Base-by-base conservation (phyloP, 2,113 vertebrate species). In the Parus major region DNA sequence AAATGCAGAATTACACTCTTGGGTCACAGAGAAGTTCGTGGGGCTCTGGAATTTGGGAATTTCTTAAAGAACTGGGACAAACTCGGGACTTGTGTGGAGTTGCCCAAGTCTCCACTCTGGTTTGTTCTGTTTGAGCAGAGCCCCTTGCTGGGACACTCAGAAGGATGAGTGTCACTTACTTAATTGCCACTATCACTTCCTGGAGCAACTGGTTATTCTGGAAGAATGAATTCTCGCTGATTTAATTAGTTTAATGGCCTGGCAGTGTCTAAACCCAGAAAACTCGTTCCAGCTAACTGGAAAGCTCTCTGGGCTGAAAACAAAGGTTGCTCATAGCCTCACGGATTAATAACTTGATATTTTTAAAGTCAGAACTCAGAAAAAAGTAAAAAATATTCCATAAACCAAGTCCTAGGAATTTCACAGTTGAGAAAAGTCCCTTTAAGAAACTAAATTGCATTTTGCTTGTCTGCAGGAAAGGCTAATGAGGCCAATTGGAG, bases 211-310 rank as follows among this genome's bases (percentile, higher is more conserved):
- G 72, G 94, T 95, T 90, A 41, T 94, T 97, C 93, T 92, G 78
- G 96, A 90, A 90, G 90, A 92, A 87, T 75, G 82, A 83, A 78
- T 79, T 79, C 57, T 90, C 15, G 0, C 95, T 88, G 93, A 93
- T 92, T 94, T 84, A 78, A 96, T 97, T 93, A 96, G 80, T 47
- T 88, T 93, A 96, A 97, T 96, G 89, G 92, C 65, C 82, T 81
- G 83, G 83, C 95, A 95, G 87, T 89, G 64, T 86, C 76, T 94
- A 80, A 90, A 92, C 73, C 83, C 59, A 93, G 94, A 80, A 69
- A 92, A 79, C 66, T 91, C 36, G 6, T 80, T 92, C 50, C 69
- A 82, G 84, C 68, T 82, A 77, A 52, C 73, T 86, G 95, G 88
- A 88, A 55, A 90, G 82, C 35, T 85, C 85, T 77, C 86, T 77